Conservation (phyloP, 2,797 vertebrate species). For the Margarornis squamiger region DNA sequence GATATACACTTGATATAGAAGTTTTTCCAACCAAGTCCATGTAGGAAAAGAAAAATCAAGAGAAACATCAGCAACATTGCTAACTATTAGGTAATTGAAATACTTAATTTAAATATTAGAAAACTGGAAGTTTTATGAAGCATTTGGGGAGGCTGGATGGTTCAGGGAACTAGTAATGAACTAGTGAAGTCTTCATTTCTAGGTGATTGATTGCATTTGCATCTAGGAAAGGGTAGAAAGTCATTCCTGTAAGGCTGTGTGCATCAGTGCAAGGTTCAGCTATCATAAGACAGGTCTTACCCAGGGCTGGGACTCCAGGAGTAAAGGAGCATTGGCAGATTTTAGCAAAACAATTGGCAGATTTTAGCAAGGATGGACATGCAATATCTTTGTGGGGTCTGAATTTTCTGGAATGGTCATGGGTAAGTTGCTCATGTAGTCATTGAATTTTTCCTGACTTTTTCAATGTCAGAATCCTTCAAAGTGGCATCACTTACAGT, state of each 20-base stretch:
- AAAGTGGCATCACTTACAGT: not conserved
- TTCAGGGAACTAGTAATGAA: not conserved
- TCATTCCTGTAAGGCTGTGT: not conserved
- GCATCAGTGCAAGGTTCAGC: not conserved
- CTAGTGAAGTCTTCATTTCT: constrained; percentile 26
- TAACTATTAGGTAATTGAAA: constrained; percentile 47
- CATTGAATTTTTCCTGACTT: not conserved
- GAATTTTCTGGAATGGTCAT: not conserved
- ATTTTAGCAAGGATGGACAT: not conserved
- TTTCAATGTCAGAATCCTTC: not conserved
- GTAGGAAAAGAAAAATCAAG: constrained; percentile 22
- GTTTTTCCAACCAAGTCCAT: constrained; percentile 9
- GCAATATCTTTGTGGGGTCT: not conserved
- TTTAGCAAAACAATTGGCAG: not conserved
- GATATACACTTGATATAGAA: constrained; percentile 25
- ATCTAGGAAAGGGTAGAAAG: not conserved
- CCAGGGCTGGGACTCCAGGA: not conserved
- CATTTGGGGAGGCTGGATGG: not conserved
- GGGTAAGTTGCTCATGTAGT: not conserved
- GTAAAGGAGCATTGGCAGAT: not conserved
- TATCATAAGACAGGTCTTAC: not conserved
- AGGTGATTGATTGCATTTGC: not conserved
- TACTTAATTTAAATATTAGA: constrained; percentile 50
- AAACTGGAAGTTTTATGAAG: constrained; percentile 32
- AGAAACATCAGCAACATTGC: not conserved